A percentile compares a stretch with the other conserved stretches of the same genome.
These are phyloP conservation scores for Hemitrygon akajei DNA, from an alignment of 2,797 vertebrate species.

Conservation along the genomic window DNA sequence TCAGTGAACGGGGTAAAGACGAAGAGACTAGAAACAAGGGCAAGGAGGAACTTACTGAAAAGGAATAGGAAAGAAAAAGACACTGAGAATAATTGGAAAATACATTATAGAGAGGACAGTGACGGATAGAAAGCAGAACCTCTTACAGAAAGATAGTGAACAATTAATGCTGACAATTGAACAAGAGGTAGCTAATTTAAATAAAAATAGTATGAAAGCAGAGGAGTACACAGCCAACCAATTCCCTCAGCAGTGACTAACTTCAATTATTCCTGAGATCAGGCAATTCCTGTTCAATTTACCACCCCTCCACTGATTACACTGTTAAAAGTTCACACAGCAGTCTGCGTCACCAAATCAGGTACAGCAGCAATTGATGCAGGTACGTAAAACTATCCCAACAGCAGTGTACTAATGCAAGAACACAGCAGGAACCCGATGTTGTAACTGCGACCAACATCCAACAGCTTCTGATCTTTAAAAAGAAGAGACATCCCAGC, in stretches of 20 bases:
- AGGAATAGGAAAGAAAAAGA: not conserved
- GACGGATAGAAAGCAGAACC: not conserved
- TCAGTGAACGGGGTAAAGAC: not conserved
- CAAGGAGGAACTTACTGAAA: not conserved
- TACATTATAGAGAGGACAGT: not conserved
- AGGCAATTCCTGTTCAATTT: not conserved
- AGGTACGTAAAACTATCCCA: too few species aligned
- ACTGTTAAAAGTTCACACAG: not conserved
- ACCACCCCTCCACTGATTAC: not conserved
- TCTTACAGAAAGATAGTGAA: not conserved
- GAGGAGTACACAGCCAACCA: not conserved
- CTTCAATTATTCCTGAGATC: not conserved
- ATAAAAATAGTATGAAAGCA: not conserved
- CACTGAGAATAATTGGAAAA: not conserved
- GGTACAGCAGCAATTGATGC: too few species aligned
- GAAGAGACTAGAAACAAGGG: not conserved
- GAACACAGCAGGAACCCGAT: too few species aligned
- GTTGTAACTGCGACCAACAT: too few species aligned
- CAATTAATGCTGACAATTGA: not conserved
- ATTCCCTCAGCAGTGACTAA: not conserved
- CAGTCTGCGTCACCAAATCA: too few species aligned
- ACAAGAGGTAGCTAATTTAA: not conserved
- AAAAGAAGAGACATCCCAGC: too few species aligned
- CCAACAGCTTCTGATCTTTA: too few species aligned
- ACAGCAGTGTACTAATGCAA: too few species aligned